phyloP scores from a whole-genome alignment of 2,888 invertebrate genomes.

The Heliconius hortense region DNA sequence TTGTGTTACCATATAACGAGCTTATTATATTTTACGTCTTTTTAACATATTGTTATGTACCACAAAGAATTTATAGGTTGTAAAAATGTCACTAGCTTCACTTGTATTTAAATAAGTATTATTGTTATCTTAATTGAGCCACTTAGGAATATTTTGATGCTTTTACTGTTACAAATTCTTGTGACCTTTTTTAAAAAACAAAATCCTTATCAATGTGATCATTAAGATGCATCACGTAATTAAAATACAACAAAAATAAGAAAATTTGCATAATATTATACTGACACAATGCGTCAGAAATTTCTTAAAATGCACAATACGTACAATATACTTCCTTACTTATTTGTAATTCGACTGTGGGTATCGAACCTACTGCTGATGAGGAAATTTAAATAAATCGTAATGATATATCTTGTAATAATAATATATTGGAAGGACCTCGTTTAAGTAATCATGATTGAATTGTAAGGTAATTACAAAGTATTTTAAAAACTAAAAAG shows the following conservation, averaged over 20 bases:
- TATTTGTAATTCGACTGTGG: not conserved
- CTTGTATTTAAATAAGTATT: conserved; percentile 23
- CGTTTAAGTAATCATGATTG: not conserved
- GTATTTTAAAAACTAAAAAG: not conserved
- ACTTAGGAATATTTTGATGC: conserved; percentile 16
- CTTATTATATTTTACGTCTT: not conserved
- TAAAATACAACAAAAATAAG: not conserved
- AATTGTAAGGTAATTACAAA: not conserved
- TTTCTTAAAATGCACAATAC: not conserved
- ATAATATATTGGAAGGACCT: too few relatives aligned
- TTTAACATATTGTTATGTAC: not conserved
- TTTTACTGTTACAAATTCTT: conserved; percentile 5
- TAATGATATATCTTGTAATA: not conserved
- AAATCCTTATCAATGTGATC: not conserved
- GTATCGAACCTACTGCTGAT: conserved; percentile 3
- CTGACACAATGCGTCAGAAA: not conserved
- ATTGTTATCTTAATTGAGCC: conserved; percentile 12
- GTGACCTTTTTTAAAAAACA: conserved; percentile 5
- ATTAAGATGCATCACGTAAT: not conserved
- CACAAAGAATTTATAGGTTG: conserved; percentile 5
- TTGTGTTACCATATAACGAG: not conserved
- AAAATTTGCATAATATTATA: not conserved
- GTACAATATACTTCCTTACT: not conserved
- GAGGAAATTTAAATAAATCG: not conserved
- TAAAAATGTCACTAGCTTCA: conserved; percentile 21